A percentile compares a stretch with the other conserved stretches of the same genome.
These are phyloP conservation scores for Stenichneumon culpator DNA, from an alignment of 2,888 invertebrate genomes.

Conservation along the genomic window DNA sequence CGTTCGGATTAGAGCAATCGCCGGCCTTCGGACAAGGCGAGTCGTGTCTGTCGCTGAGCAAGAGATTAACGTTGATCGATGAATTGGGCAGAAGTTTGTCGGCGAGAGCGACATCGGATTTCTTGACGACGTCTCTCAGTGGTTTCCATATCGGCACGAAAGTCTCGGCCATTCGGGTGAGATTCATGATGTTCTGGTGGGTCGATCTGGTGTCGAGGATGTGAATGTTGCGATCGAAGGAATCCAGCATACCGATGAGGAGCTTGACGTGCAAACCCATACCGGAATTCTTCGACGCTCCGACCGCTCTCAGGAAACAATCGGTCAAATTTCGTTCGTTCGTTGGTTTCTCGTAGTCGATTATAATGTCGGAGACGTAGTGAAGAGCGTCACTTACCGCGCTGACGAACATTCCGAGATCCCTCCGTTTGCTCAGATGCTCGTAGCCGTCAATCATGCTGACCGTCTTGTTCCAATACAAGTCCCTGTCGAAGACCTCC, in stretches of 20 bases:
- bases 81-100: conserved; percentile 77
- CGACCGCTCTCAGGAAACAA: conserved; percentile 76
- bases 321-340: conserved; percentile 69
- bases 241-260: conserved; percentile 73
- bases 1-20: conserved; percentile 71
- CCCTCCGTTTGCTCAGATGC: conserved; percentile 73
- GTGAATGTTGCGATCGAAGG: conserved; percentile 73
- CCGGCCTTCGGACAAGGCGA: conserved; percentile 70
- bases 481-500: conserved; percentile 85
- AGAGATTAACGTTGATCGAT: conserved; percentile 79
- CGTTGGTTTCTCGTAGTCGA: conserved; percentile 76
- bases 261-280: conserved; percentile 77
- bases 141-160: conserved; percentile 80
- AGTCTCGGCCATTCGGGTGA: conserved; percentile 75
- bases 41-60: conserved; percentile 70
- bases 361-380: conserved; percentile 77
- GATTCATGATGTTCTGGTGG: conserved; percentile 72
- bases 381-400: conserved; percentile 73
- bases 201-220: conserved; percentile 75
- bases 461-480: conserved; percentile 88
- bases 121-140: conserved; percentile 73
- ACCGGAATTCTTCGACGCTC: conserved; percentile 73
- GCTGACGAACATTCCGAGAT: conserved; percentile 71
- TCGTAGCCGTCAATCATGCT: conserved; percentile 82
- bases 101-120: conserved; percentile 67